Conservation (phyloP, 2,888 invertebrate genomes). For the Lydus trimaculatus region DNA sequence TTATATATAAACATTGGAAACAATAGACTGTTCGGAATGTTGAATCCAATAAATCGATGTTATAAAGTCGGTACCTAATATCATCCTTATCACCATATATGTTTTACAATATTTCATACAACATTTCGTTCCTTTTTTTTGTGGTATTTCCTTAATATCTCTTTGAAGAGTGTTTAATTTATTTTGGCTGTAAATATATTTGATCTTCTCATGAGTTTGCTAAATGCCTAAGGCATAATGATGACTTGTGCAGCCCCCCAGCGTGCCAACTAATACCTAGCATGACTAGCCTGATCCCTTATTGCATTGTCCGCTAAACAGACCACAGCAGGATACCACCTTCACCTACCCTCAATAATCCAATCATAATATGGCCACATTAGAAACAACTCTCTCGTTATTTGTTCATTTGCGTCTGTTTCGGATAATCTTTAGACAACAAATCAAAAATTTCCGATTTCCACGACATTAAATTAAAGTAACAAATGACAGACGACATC, state of each 20-base stretch:
- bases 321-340: conserved; percentile 53
- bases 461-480: background rate
- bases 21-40: background rate
- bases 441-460: background rate
- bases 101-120: background rate
- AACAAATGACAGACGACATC: conserved; percentile 10
- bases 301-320: conserved; percentile 58
- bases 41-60: background rate
- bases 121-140: background rate
- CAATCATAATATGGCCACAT: conserved; percentile 50
- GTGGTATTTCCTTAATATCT: too few species aligned
- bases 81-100: background rate
- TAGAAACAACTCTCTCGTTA: conserved; percentile 27
- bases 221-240: conserved; percentile 42
- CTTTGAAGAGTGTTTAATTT: background rate
- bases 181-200: background rate
- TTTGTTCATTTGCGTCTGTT: conserved; percentile 27
- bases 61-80: background rate
- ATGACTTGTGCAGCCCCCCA: conserved; percentile 58
- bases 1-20: background rate
- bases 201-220: conserved; percentile 44
- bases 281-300: conserved; percentile 57
- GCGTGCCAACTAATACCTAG: conserved; percentile 55
- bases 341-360: conserved; percentile 51
- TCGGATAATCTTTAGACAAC: conserved; percentile 13